Evolutionary conservation across 64 coral and sea anemone species (phyloP).

Genomic region (Cladopsammia gracilis): DNA sequence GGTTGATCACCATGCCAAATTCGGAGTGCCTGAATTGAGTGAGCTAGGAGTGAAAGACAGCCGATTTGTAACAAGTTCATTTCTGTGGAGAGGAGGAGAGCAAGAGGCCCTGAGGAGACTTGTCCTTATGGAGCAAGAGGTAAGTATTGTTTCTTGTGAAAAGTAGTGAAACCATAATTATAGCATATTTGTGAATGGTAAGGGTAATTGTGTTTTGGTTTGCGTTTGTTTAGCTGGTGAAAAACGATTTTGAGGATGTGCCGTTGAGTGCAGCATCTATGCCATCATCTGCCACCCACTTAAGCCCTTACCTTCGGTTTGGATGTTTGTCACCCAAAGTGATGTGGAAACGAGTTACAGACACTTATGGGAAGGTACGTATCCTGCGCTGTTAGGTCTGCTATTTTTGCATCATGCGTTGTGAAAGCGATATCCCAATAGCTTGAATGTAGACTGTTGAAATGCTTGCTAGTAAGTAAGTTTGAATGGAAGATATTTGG

Average conservation of each 20-base stretch:
- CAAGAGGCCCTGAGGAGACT: conserved; percentile 28
- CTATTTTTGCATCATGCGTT: too few relatives aligned
- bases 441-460: too few relatives aligned
- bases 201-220: neutral
- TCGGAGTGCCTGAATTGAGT: conserved; percentile 25
- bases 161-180: neutral
- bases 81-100: conserved; percentile 61
- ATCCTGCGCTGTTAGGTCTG: neutral
- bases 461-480: too few relatives aligned
- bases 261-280: conserved; percentile 32
- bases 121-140: conserved; percentile 1
- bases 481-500: too few relatives aligned
- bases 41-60: conserved; percentile 59
- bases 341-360: conserved; percentile 14
- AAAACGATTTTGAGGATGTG: conserved; percentile 44
- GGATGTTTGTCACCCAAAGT: conserved; percentile 68
- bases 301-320: conserved; percentile 68
- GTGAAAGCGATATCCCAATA: too few relatives aligned
- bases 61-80: neutral
- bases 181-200: neutral
- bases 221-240: conserved; percentile 9
- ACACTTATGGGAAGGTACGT: conserved; percentile 51
- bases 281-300: conserved; percentile 1
- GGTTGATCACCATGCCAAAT: neutral
- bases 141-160: neutral